Conservation (phyloP, 2,113 vertebrate genomes). For the Beaufortia kweichowensis region DNA sequence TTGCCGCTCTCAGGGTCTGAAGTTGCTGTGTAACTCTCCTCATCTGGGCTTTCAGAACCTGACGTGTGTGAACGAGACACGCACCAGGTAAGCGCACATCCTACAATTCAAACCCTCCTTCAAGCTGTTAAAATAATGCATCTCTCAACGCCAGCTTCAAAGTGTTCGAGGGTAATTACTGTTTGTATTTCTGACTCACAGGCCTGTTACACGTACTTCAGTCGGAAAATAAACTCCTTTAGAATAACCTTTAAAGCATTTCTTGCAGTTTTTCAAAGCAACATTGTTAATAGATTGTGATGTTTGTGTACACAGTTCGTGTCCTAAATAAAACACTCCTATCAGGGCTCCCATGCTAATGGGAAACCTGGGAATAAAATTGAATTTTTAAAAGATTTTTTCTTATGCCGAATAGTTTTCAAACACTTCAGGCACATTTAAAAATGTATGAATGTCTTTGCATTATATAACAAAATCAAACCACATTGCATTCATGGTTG, state of each 20-base stretch:
- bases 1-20: constrained; percentile 61
- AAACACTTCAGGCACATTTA: too few species aligned
- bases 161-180: constrained; percentile 14
- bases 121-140: constrained; percentile 27
- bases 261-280: background rate
- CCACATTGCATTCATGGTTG: too few species aligned
- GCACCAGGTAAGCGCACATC: constrained; percentile 68
- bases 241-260: background rate
- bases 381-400: too few species aligned
- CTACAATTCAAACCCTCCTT: constrained; percentile 18
- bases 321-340: too few species aligned
- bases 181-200: constrained; percentile 4
- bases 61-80: constrained; percentile 68
- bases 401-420: too few species aligned
- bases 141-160: constrained; percentile 9
- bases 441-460: too few species aligned
- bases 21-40: constrained; percentile 55
- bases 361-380: too few species aligned
- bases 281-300: too few species aligned
- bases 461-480: too few species aligned
- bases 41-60: constrained; percentile 69
- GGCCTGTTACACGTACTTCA: constrained; percentile 6
- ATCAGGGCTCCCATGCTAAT: too few species aligned
- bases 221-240: background rate
- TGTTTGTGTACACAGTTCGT: too few species aligned